Conservation (phyloP, 2,797 vertebrate species). For the Morelia viridis region DNA sequence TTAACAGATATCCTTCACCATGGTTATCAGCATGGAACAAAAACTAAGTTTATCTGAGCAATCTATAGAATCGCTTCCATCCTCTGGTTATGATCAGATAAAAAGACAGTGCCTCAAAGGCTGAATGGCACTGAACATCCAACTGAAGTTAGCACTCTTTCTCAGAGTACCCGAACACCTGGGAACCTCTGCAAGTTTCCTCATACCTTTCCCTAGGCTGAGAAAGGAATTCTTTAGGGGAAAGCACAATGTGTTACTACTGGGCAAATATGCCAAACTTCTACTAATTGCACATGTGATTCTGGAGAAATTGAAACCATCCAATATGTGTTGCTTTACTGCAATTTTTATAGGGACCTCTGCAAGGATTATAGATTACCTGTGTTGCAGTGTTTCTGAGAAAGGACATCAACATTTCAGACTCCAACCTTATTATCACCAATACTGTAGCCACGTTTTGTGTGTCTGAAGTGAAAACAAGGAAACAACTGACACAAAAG, state of each 20-base stretch:
- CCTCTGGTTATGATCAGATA: background rate
- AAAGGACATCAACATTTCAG: background rate
- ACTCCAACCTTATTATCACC: background rate
- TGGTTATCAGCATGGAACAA: background rate
- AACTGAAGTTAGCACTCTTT: background rate
- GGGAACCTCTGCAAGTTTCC: background rate
- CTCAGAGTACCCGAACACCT: background rate
- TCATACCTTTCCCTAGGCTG: background rate
- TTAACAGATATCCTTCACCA: background rate
- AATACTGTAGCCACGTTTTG: too few species aligned
- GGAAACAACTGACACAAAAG: background rate
- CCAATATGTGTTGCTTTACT: background rate
- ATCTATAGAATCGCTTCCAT: background rate
- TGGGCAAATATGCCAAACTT: background rate
- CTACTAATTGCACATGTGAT: background rate
- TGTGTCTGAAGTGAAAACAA: background rate
- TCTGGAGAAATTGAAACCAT: background rate
- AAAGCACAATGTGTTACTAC: background rate
- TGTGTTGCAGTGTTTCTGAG: background rate
- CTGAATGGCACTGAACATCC: background rate
- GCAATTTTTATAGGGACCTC: background rate
- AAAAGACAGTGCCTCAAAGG: background rate
- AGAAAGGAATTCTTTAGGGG: background rate
- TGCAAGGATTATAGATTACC: background rate
- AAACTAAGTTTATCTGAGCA: background rate